phyloP scores from a whole-genome alignment of 2,797 vertebrate species.

The Pipistrellus pipistrellus region DNA sequence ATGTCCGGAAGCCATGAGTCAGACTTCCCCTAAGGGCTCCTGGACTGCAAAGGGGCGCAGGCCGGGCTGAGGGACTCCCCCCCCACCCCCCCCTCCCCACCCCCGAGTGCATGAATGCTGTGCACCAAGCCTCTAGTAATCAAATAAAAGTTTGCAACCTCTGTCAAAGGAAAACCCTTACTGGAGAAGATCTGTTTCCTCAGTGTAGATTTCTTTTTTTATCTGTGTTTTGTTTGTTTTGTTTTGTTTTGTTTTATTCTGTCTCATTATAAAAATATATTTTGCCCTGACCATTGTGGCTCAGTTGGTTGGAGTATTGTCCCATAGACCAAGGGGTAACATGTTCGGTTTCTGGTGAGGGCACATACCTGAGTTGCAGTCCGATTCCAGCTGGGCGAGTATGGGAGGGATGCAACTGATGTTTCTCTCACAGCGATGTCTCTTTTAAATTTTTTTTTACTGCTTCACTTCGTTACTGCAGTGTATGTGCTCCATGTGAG shows the following conservation, averaged over 20 bases:
- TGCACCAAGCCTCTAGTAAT: neutral
- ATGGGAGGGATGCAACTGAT: neutral
- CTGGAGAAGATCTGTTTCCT: neutral
- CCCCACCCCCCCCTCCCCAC: too few relatives aligned
- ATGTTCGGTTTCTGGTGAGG: neutral
- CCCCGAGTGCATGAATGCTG: too few relatives aligned
- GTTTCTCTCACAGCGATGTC: neutral
- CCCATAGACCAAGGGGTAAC: neutral
- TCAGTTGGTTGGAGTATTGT: neutral
- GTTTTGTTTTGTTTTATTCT: neutral
- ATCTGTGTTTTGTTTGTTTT: neutral
- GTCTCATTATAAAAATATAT: slow-evolving; percentile 30
- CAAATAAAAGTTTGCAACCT: slow-evolving; percentile 53
- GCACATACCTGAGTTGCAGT: neutral
- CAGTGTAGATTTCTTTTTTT: neutral
- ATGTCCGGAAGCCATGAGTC: too few relatives aligned
- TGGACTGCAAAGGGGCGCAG: too few relatives aligned
- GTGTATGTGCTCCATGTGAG: too few relatives aligned
- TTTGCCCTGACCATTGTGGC: neutral
- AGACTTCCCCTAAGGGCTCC: too few relatives aligned
- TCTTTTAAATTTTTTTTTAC: too few relatives aligned
- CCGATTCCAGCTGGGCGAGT: neutral
- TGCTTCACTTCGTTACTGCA: too few relatives aligned
- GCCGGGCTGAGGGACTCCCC: too few relatives aligned
- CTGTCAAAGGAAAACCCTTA: slow-evolving; percentile 41